These are phyloP conservation scores for Apamea epomidion DNA, from an alignment of 2,888 invertebrate genomes.

Conservation along the genomic window DNA sequence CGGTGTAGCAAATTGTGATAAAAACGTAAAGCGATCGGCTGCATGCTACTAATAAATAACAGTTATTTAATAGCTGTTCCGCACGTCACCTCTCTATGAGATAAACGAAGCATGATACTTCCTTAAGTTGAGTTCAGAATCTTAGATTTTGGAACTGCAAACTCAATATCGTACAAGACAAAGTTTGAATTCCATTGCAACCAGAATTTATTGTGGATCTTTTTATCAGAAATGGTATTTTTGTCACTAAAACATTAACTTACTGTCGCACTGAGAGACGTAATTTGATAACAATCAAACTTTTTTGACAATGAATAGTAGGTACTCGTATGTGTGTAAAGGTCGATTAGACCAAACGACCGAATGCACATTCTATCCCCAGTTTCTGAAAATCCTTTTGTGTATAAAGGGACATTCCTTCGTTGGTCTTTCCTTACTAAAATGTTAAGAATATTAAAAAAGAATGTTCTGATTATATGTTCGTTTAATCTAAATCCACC, in stretches of 20 bases:
- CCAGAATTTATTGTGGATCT: background rate
- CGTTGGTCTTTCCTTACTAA: too few relatives aligned
- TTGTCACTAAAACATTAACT: background rate
- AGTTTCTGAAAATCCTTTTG: background rate
- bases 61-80: constrained; percentile 64
- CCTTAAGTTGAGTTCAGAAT: constrained; percentile 11
- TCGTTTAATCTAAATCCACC: background rate
- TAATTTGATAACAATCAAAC: background rate
- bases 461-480: background rate
- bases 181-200: background rate
- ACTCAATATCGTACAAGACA: background rate
- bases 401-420: too few relatives aligned
- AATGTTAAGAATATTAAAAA: too few relatives aligned
- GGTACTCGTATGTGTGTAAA: background rate
- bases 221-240: background rate
- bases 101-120: constrained; percentile 33
- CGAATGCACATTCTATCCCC: background rate
- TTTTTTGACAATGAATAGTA: background rate
- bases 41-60: constrained; percentile 65
- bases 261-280: background rate
- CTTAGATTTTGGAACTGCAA: background rate
- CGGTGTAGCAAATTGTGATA: constrained; percentile 54
- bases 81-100: constrained; percentile 53
- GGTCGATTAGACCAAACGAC: background rate
- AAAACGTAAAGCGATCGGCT: constrained; percentile 47